These are phyloP conservation scores for Aphidius colemani DNA, from an alignment of 2,888 invertebrate species.

Conservation along the genomic window DNA sequence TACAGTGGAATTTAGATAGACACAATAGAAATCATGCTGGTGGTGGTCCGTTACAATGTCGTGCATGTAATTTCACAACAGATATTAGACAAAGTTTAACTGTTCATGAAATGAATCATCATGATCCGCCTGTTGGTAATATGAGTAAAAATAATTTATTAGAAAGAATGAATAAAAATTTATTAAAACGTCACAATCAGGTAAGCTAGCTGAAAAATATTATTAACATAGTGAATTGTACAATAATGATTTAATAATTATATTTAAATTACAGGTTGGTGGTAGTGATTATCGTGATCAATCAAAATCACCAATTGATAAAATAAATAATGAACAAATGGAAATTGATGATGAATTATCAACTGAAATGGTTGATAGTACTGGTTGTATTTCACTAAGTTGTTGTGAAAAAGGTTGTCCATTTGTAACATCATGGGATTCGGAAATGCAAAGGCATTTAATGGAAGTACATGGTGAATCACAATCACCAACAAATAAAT, in stretches of 20 bases:
- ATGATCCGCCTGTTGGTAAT: constrained; percentile 77
- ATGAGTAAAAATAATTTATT: constrained; percentile 47
- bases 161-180: constrained; percentile 51
- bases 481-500: constrained; percentile 39
- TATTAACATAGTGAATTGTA: neutral
- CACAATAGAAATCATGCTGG: constrained; percentile 92
- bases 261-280: constrained; percentile 44
- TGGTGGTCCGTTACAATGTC: constrained; percentile 82
- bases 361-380: constrained; percentile 47
- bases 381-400: constrained; percentile 62
- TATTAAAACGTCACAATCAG: constrained; percentile 55
- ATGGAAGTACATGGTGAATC: constrained; percentile 49
- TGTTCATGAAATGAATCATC: constrained; percentile 90
- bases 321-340: constrained; percentile 30
- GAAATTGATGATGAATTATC: constrained; percentile 24
- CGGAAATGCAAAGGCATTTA: constrained; percentile 62
- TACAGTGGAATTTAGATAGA: constrained; percentile 86
- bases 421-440: constrained; percentile 65
- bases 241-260: neutral
- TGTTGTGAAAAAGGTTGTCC: constrained; percentile 63
- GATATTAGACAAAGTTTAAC: constrained; percentile 91
- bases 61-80: constrained; percentile 87
- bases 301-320: constrained; percentile 21
- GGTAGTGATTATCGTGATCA: constrained; percentile 52
- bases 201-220: constrained; percentile 30